These are phyloP conservation scores for Anorthoa munda DNA, from an alignment of 2,888 invertebrate genomes.

Conservation along the genomic window DNA sequence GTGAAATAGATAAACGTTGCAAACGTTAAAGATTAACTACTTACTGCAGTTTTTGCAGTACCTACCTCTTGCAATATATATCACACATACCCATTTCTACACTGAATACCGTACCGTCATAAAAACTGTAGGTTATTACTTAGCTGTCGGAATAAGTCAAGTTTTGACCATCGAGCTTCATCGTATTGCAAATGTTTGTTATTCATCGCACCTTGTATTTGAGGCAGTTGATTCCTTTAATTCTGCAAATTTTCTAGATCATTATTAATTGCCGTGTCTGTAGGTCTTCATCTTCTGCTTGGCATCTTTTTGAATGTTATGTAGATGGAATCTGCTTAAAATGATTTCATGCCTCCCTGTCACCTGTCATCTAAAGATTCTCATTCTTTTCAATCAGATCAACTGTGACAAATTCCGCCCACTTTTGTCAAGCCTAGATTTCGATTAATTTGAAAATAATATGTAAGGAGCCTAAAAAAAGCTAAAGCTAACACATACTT, in stretches of 20 bases:
- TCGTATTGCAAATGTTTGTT: neutral
- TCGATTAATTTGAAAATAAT: neutral
- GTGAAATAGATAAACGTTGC: constrained; percentile 37
- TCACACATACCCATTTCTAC: constrained; percentile 7
- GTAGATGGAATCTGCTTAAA: neutral
- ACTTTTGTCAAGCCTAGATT: neutral
- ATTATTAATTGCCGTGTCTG: too few relatives aligned
- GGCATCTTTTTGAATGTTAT: neutral
- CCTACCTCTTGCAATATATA: constrained; percentile 10
- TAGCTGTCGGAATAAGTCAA: neutral
- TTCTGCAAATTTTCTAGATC: neutral
- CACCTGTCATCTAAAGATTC: neutral
- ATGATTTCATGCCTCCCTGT: neutral
- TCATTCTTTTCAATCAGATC: neutral
- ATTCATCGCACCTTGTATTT: neutral
- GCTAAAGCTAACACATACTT: neutral
- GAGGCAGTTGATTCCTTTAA: neutral
- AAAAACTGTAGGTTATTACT: constrained; percentile 8
- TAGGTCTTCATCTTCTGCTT: neutral
- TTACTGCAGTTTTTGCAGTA: constrained; percentile 11
- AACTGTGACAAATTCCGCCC: neutral
- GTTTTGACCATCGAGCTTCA: neutral
- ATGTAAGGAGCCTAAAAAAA: neutral
- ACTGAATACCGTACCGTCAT: neutral
- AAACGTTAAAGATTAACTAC: constrained; percentile 9